Percentiles rank a stretch among this genome's conserved stretches.
phyloP scores from a whole-genome alignment of 1,140 invertebrate genomes.

The Aricia agestis region DNA sequence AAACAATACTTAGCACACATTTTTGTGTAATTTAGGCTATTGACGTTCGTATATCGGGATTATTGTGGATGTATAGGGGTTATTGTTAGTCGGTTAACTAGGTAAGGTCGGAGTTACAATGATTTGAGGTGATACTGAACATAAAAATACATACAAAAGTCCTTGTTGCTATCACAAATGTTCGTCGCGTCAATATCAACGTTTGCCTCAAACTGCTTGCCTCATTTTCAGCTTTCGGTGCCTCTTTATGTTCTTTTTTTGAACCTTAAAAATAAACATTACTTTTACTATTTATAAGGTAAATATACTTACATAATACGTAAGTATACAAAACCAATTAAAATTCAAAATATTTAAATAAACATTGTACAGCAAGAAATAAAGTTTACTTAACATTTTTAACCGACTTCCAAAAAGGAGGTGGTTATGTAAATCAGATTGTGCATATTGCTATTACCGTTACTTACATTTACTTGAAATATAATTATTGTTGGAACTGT shows the following conservation, averaged over 20 bases:
- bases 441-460: no score
- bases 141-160: background rate
- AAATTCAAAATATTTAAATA: no score
- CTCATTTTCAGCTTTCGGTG: background rate
- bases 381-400: no score
- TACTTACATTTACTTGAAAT: background rate
- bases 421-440: no score
- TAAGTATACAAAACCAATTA: no score
- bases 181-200: background rate
- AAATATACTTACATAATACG: no score
- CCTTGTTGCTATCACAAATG: conserved; percentile 1
- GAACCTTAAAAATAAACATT: background rate
- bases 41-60: no score
- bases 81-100: background rate
- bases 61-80: background rate
- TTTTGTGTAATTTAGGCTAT: no score
- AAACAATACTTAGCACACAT: no score
- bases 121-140: background rate
- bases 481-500: background rate
- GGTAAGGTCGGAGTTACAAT: background rate
- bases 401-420: no score
- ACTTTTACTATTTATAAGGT: no score
- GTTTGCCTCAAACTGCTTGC: background rate
- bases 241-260: background rate
- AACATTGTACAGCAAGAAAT: no score